phyloP scores from a whole-genome alignment of 2,888 invertebrate species.

The Lottia gigantea region DNA sequence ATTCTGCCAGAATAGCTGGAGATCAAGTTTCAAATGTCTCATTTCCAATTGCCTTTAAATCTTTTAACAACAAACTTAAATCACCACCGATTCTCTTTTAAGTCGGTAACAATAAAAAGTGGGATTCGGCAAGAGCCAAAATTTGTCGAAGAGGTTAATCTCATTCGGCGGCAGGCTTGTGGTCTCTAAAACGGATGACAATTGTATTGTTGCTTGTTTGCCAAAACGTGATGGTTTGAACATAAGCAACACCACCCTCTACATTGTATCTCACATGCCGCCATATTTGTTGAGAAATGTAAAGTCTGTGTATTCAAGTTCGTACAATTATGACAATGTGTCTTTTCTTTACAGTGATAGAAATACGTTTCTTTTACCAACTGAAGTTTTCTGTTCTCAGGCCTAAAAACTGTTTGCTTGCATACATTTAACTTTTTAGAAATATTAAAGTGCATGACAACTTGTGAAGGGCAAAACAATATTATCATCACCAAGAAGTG shows the following conservation, averaged over 20 bases:
- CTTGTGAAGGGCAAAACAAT: too few species aligned
- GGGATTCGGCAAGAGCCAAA: constrained; percentile 11
- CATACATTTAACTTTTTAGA: too few species aligned
- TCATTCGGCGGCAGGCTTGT: constrained; percentile 7
- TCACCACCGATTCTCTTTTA: not conserved
- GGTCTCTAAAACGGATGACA: constrained; percentile 5
- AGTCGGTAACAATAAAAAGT: not conserved
- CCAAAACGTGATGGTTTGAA: constrained; percentile 5
- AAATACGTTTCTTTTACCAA: not conserved
- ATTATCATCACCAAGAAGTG: too few species aligned
- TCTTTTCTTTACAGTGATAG: not conserved
- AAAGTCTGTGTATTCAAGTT: constrained; percentile 4
- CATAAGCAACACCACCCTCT: constrained; percentile 4
- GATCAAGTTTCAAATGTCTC: not conserved
- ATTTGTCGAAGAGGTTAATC: constrained; percentile 11
- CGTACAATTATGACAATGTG: constrained; percentile 8
- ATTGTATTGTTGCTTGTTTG: constrained; percentile 4
- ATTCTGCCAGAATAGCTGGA: too few species aligned
- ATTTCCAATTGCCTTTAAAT: not conserved
- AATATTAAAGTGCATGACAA: too few species aligned
- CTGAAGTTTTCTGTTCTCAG: not conserved
- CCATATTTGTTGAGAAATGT: constrained; percentile 11
- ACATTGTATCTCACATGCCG: constrained; percentile 7
- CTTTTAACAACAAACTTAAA: not conserved
- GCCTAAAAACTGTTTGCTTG: too few species aligned